Evolutionary conservation across 2,797 vertebrate species (phyloP), one percentile per base, ranked within the genome.

Genomic region (Champsocephalus esox): DNA sequence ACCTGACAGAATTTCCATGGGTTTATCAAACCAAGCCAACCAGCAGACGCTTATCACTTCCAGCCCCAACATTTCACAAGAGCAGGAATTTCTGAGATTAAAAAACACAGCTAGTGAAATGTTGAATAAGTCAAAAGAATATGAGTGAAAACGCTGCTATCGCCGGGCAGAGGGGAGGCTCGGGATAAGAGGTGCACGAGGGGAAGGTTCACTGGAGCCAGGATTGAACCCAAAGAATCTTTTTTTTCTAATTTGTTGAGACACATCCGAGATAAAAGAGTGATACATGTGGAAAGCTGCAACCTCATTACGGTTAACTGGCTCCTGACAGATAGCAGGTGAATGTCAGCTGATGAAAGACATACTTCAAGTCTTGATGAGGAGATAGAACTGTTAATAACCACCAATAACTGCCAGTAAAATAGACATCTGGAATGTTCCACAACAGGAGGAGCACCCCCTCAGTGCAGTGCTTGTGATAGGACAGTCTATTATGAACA

Each of bases 1-100:
- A 95, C 94, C 94, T 96, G 95, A 95, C 94, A 94, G 92, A 94
- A 94, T 95, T 95, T 95, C 95, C 94, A 95, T 92, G 94, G 91
- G 79, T 95, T 95, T 95, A 95, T 95, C 94, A 94, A 92, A 93
- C 89, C 85, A 76, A 93, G 90, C 93, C 90, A 94, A 94, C 91
- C 90, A 92, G 88, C 93, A 91, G 88, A 92, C 92, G 82, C 94
- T 95, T 95, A 96, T 96, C 95, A 85, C 84, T 77, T 73, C 81
- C 86, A 86, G 89, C 80, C 90, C 92, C 89, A 86, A 93, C 94
- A 94, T 94, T 95, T 94, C 94, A 95, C 94, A 95, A 95, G 92
- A 94, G 92, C 92, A 92, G 92, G 92, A 95, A 93, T 95, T 94
- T 93, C 89, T 88, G 63, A 95, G 93, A 94, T 94, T 92, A 93